A percentile compares a stretch with the other conserved stretches of the same genome.
phyloP scores from a whole-genome alignment of 2,797 vertebrate genomes.

The Astyanax mexicanus region DNA sequence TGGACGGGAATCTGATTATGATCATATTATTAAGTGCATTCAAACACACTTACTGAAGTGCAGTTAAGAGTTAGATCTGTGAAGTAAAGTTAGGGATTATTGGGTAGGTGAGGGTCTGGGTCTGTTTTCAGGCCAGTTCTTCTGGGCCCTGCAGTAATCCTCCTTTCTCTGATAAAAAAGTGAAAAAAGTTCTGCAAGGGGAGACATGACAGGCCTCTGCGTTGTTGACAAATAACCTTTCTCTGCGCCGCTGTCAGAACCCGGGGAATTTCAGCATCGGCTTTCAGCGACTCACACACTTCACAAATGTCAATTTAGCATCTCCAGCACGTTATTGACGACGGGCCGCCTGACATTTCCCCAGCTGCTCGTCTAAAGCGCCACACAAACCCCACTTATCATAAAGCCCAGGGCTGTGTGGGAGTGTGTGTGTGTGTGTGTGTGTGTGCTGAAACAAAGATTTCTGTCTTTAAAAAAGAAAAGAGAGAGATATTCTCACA shows the following conservation, averaged over 20 bases:
- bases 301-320: conserved; percentile 63
- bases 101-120: neutral
- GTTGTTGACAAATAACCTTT: conserved; percentile 59
- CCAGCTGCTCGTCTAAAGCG: conserved; percentile 21
- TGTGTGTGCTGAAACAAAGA: conserved; percentile 18
- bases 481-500: conserved; percentile 19
- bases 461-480: conserved; percentile 13
- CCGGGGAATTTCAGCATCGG: conserved; percentile 35
- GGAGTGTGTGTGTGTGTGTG: neutral
- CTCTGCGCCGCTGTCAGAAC: conserved; percentile 43
- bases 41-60: too few relatives aligned
- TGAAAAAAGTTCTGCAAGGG: conserved; percentile 41
- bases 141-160: conserved; percentile 26
- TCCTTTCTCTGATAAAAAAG: conserved; percentile 8
- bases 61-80: neutral
- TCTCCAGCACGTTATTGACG: conserved; percentile 55
- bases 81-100: neutral
- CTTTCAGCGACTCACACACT: conserved; percentile 35
- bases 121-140: neutral
- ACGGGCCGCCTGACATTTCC: conserved; percentile 49
- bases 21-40: too few relatives aligned
- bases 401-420: conserved; percentile 24
- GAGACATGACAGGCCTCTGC: conserved; percentile 50
- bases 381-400: conserved; percentile 42
- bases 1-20: too few relatives aligned